Evolutionary conservation across 2,797 vertebrate genomes (phyloP), one percentile per base, ranked within the genome.

Genomic region (Diplodus puntazzo): DNA sequence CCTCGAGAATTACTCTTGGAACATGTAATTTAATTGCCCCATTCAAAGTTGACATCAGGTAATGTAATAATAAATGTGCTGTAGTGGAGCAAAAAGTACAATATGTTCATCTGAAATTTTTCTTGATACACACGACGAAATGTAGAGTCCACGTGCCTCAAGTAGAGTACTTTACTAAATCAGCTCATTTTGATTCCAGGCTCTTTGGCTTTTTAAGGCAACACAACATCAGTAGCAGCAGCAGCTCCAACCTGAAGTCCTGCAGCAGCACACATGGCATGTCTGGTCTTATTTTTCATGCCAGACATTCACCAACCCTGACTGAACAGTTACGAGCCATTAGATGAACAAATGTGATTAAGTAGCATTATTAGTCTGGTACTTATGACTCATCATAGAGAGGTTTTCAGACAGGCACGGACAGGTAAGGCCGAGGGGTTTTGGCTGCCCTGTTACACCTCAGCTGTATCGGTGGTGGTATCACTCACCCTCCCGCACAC

Each of bases 331-430:
- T 70, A 62, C 62, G 48, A 67, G 5, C 14, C 2, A 63, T 50
- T 57, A 48, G 34, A 70, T 59, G n/a, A 69, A 70, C 23, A 69
- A 72, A 62, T 66, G 45, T 49, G 60, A 75, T 75, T 59, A 50
- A 18, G 13, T 11, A 16, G 27, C 18, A 39, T 69, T 70, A 78
- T 72, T 73, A 77, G 53, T 55, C 21, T 62, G 53, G 82, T 79
- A 69, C 87, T 82, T 79, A 63, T 73, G 77, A 88, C 77, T 73
- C 72, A 82, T 81, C 69, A 62, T 39, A 16, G 61, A 79, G 66
- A 74, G 69, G 45, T 80, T 79, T 77, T 80, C 46, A 84, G 79
- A 84, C 91, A 91, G 83, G 88, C 79, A 83, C 69, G 72, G 73
- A 66, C 89, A 87, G 69, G 88, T 79, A 83, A 42, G 74, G 75